Evolutionary conservation across 2,113 vertebrate species (phyloP), one percentile per base, ranked within the genome.

Genomic region (Phaethornis superciliosus): DNA sequence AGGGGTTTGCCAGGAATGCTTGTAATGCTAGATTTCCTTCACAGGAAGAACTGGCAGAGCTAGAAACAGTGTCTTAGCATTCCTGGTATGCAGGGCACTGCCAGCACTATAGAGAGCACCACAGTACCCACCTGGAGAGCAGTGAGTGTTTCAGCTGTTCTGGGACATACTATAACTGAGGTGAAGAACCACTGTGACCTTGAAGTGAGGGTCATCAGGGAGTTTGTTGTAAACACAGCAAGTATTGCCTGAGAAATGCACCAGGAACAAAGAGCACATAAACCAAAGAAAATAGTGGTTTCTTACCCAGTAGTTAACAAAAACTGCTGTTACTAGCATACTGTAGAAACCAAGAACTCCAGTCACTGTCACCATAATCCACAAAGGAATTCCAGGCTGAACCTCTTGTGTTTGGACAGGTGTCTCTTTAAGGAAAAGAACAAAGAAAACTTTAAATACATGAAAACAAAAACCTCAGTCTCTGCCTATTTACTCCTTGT

Each of bases 221-320:
- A 69, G 10, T 35, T 88, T 60, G 15, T 70, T 33, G 35, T 35
- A 79, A 74, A 44, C 8, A 12, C 8, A 18, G n/a, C 47, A 75
- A 64, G 12, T 40, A 51, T 12, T 63, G 63, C 30, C 54, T 47
- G 24, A 88, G 47, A 88, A 59, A 68, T 42, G 0, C 51, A 27
- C 8, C 26, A 40, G 56, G 37, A 40, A 55, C 72, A 89, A 71
- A 69, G 55, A 74, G 4, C 28, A 58, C 21, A 64, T 1, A 60
- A 9, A 77, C 7, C 85, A 81, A 83, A 40, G 26, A 59, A 74
- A 88, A 90, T 0, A 71, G 54, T 81, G 12, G 56, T 97, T 92
- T 94, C 98, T 98, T 98, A 98, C 98, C 98, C 98, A 97, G 77
- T 87, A 96, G 88, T 64, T 81, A 92, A 42, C 70, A 90, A 97